phyloP scores from a whole-genome alignment of 92 coral and sea anemone species.

The Scolanthus callimorphus region DNA sequence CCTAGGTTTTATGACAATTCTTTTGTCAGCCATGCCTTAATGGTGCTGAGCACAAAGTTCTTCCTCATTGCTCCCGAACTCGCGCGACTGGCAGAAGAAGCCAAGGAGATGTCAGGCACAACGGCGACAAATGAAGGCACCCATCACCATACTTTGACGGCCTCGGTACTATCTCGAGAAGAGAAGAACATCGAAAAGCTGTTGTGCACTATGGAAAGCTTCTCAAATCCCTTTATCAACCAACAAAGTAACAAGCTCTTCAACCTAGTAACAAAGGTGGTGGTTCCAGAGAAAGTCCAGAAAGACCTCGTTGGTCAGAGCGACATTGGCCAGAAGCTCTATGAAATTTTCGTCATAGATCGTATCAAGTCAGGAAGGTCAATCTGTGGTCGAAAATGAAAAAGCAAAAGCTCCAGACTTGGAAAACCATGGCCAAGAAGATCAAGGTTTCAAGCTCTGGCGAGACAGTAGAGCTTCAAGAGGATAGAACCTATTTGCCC shows the following conservation, averaged over 20 bases:
- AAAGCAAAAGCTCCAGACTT: constrained; percentile 30
- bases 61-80: constrained; percentile 53
- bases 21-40: no score
- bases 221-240: constrained; percentile 38
- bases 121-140: constrained; percentile 9
- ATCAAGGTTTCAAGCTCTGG: constrained; percentile 10
- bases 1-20: no score
- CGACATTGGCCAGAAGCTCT: constrained; percentile 15
- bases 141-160: constrained; percentile 39
- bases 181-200: constrained; percentile 44
- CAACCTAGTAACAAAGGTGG: constrained; percentile 41
- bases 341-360: constrained; percentile 19
- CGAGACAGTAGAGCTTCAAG: constrained; percentile 29
- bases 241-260: constrained; percentile 12
- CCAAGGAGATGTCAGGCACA: constrained; percentile 54
- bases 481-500: constrained; percentile 45
- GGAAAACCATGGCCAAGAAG: constrained; percentile 19
- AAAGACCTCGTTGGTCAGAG: constrained; percentile 19
- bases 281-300: constrained; percentile 24
- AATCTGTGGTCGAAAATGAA: constrained; percentile 45
- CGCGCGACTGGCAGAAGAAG: constrained; percentile 45
- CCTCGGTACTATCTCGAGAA: constrained; percentile 25
- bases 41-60: no score
- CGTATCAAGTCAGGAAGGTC: constrained; percentile 14
- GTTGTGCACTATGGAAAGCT: constrained; percentile 18